Evolutionary conservation across 1,140 invertebrate species (phyloP), one percentile per base, ranked within the genome.

Genomic region (Rhagoletis zephyria): DNA sequence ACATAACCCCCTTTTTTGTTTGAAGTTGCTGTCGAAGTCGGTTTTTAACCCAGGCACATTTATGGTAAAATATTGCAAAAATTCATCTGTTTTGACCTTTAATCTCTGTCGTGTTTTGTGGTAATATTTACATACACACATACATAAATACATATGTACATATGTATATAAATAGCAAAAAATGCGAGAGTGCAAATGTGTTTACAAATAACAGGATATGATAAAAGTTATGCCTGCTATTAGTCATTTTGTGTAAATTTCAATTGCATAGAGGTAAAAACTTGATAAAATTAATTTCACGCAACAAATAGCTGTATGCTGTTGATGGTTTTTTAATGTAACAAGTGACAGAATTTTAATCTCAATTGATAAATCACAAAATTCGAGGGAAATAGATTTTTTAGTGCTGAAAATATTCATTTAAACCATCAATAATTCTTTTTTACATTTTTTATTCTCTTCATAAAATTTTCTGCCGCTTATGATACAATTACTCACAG

Each of bases 31-130:
- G 67, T 74, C 67, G 67, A 74, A 74, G 42, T 45, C 67, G 45
- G 42, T 14, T 3, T 42, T 12, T n/a, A n/a, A 67, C 64, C 30
- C 9, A 67, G 3, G 16, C 45, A 48, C 4, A 74, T 42, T 16
- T 48, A 74, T 74, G 67, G 6, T 74, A 16, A 74, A 48, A 74
- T 16, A 4, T 45, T 5, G n/a, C 40, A n/a, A 16, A 48, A 74
- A 74, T 48, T 74, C 67, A 74, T 74, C 67, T 74, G 40, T 12
- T 74, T 42, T 74, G 67, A 74, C 67, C 67, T 74, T 74, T 74
- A 40, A 74, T 45, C 42, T 45, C 42, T 14, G 67, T 12, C 67
- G 45, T 45, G 12, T 74, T 74, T 48, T 74, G 67, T 12, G 67
- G 67, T 42, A 74, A 4, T n/a, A n/a, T n/a, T n/a, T n/a, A n/a